These are phyloP conservation scores for Paragorgia papillata DNA, from an alignment of 92 coral and sea anemone genomes.

Conservation along the genomic window DNA sequence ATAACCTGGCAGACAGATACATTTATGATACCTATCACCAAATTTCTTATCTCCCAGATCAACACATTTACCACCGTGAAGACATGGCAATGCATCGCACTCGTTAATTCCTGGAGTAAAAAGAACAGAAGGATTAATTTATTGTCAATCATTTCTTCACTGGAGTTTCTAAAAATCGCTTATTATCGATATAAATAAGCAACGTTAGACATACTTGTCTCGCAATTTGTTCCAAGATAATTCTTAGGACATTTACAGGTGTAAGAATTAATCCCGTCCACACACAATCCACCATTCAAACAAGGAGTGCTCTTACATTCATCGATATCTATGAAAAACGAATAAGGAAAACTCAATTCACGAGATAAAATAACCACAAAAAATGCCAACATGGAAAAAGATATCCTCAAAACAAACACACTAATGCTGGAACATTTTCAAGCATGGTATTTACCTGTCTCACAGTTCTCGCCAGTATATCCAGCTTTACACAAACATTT, in stretches of 20 bases:
- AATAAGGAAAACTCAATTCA: neutral
- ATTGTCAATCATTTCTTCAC: too few species aligned
- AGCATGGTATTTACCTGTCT: slow-evolving; percentile 10
- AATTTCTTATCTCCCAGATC: neutral
- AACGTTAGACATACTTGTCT: slow-evolving; percentile 14
- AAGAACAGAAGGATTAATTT: neutral
- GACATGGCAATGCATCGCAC: slow-evolving; percentile 9
- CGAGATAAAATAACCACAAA: neutral
- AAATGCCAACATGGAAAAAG: neutral
- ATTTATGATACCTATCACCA: slow-evolving; percentile 20
- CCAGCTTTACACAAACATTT: slow-evolving; percentile 2
- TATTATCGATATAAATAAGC: neutral
- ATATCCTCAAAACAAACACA: neutral
- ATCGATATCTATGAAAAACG: neutral
- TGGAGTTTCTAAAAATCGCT: too few species aligned
- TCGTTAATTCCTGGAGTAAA: slow-evolving; percentile 7
- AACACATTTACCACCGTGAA: slow-evolving; percentile 16
- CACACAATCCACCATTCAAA: slow-evolving; percentile 6
- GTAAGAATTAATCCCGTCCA: slow-evolving; percentile 22
- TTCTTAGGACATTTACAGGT: slow-evolving; percentile 3
- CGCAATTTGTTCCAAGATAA: slow-evolving; percentile 16
- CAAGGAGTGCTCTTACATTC: slow-evolving; percentile 6
- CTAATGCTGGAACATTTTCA: neutral
- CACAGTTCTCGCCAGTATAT: slow-evolving; percentile 15
- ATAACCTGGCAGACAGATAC: slow-evolving; percentile 13